Percentiles rank a stretch among this genome's conserved stretches.
Evolutionary conservation across 2,797 vertebrate species (phyloP).

Genomic region (Arnoldichthys spilopterus): DNA sequence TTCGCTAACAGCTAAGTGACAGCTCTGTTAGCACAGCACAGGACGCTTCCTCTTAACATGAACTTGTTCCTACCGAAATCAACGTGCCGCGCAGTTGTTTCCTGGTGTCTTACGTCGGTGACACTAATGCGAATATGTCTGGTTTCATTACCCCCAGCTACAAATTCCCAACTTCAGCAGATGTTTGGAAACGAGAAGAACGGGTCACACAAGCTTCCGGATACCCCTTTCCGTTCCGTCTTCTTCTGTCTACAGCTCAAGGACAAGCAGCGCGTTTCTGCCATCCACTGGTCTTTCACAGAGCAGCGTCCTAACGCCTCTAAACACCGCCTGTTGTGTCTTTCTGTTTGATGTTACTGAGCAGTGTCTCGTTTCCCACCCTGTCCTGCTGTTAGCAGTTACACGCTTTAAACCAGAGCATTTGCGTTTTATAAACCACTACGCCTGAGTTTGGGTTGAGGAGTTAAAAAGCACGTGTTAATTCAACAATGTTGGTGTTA

Average conservation of each 20-base stretch:
- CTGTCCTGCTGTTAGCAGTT: too few species aligned
- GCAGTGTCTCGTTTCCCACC: too few species aligned
- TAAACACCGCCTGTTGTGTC: too few species aligned
- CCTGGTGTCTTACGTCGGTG: not conserved
- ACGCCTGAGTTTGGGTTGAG: too few species aligned
- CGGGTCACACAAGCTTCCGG: conserved; percentile 47
- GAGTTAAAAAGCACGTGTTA: too few species aligned
- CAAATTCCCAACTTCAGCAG: not conserved
- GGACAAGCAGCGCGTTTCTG: not conserved
- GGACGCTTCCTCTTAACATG: not conserved
- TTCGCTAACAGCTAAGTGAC: not conserved
- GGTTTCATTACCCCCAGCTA: conserved; percentile 7
- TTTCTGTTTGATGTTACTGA: too few species aligned
- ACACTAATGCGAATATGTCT: not conserved
- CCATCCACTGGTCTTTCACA: conserved; percentile 12
- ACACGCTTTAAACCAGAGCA: too few species aligned
- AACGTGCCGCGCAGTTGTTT: not conserved
- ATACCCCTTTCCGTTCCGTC: conserved; percentile 7
- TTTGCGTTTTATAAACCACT: not conserved
- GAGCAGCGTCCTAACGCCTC: not conserved
- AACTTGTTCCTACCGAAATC: conserved; percentile 14
- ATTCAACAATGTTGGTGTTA: not conserved
- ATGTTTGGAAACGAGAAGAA: conserved; percentile 20
- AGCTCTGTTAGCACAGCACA: conserved; percentile 6
- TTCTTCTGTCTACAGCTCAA: conserved; percentile 23